phyloP scores from a whole-genome alignment of 2,797 vertebrate species.

The Pseudotriccus pelzelni region DNA sequence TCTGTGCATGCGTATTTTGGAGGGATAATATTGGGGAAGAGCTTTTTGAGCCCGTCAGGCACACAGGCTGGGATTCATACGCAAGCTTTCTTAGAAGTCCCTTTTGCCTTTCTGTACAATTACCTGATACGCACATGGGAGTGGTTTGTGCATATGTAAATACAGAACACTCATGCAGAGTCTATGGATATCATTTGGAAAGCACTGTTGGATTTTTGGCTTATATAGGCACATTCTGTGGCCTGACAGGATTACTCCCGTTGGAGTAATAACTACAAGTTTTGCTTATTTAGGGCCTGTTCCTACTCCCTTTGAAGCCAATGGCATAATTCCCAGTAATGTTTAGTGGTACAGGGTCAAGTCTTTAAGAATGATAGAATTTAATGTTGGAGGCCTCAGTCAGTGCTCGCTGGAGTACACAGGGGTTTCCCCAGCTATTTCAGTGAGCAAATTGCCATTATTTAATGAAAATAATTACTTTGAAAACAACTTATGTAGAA shows the following conservation, averaged over 20 bases:
- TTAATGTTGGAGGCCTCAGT: neutral
- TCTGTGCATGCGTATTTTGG: neutral
- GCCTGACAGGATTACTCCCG: slow-evolving; percentile 39
- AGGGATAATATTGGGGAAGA: neutral
- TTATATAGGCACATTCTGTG: slow-evolving; percentile 37
- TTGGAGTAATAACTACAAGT: slow-evolving; percentile 53
- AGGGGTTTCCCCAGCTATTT: slow-evolving; percentile 34
- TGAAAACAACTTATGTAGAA: neutral
- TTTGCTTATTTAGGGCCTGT: slow-evolving; percentile 62
- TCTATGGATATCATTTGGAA: neutral
- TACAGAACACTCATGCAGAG: neutral
- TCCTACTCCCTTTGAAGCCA: slow-evolving; percentile 62
- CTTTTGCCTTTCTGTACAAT: neutral
- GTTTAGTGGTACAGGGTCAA: slow-evolving; percentile 53
- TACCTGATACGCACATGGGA: neutral
- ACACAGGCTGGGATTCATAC: neutral
- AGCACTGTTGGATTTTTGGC: slow-evolving; percentile 43
- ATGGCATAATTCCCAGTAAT: slow-evolving; percentile 60
- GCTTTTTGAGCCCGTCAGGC: neutral
- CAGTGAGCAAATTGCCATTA: neutral
- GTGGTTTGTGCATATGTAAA: neutral
- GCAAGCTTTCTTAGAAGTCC: neutral
- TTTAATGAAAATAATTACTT: slow-evolving; percentile 1
- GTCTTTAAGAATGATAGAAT: slow-evolving; percentile 44
- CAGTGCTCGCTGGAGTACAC: neutral